Evolutionary conservation across 2,888 invertebrate species (phyloP).

Genomic region (Ormyrus pomaceus): DNA sequence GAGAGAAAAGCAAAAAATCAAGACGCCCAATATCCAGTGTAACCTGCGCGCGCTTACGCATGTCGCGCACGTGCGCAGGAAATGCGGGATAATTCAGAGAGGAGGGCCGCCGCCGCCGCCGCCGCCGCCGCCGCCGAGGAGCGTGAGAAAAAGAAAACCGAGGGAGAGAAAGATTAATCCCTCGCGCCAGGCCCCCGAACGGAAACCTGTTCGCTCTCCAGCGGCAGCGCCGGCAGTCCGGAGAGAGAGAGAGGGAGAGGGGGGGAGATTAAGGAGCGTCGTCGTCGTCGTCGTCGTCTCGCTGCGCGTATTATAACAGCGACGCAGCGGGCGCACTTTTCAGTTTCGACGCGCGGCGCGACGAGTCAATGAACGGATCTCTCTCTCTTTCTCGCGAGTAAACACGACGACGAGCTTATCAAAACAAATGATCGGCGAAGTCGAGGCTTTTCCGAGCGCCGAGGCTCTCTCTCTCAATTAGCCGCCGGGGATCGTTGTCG

Average conservation of each 20-base stretch:
- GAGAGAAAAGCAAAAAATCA: no score
- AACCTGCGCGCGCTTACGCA: constrained; percentile 23
- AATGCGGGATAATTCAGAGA: constrained; percentile 58
- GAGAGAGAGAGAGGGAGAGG: neutral
- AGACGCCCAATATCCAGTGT: no score
- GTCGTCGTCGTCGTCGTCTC: neutral
- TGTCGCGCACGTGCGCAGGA: constrained; percentile 47
- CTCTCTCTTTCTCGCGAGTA: no score
- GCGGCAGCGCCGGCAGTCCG: neutral
- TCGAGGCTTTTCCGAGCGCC: no score
- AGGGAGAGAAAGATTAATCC: constrained; percentile 37
- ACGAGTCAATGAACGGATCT: no score
- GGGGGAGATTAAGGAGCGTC: constrained; percentile 30
- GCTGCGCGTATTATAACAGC: constrained; percentile 1
- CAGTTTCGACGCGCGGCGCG: constrained; percentile 3
- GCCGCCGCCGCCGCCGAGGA: constrained; percentile 3
- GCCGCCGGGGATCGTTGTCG: no score
- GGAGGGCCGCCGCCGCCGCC: neutral
- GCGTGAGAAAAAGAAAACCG: constrained; percentile 59
- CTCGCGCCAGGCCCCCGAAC: constrained; percentile 8
- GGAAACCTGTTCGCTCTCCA: constrained; percentile 40
- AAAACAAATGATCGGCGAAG: no score
- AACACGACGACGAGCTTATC: no score
- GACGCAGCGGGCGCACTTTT: neutral
- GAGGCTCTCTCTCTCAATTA: no score